Conservation (phyloP, 2,113 vertebrate genomes). For the Anthoscopus minutus region DNA sequence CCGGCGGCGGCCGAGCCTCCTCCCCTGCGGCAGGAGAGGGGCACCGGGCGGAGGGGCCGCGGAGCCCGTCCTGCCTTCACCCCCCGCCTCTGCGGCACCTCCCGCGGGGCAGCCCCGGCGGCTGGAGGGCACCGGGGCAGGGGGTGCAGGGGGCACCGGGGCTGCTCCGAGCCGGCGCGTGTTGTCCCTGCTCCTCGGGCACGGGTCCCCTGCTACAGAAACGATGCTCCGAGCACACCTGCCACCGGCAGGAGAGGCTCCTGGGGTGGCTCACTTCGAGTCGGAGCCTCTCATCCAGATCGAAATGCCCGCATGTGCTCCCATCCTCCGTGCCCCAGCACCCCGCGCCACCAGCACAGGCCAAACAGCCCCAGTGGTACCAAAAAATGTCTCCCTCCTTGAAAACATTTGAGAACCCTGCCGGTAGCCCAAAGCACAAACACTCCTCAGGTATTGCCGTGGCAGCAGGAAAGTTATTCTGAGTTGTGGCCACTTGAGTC, state of each 20-base stretch:
- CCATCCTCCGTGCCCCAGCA: background rate
- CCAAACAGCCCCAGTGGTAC: fast-evolving
- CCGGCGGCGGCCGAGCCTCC: background rate
- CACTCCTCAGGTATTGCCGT: fast-evolving
- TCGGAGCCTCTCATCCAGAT: background rate
- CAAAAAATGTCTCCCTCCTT: background rate
- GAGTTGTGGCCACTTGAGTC: background rate
- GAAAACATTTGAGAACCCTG: fast-evolving
- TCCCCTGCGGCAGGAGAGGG: conserved; percentile 1
- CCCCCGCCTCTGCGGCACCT: background rate
- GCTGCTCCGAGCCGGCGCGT: background rate
- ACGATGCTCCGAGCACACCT: background rate
- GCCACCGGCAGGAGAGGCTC: background rate
- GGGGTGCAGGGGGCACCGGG: background rate
- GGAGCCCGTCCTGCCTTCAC: background rate
- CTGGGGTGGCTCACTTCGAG: background rate
- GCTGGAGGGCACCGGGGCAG: background rate
- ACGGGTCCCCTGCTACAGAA: background rate
- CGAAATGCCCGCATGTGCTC: background rate
- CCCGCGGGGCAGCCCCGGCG: background rate
- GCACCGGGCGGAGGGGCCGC: background rate
- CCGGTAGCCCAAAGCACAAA: background rate
- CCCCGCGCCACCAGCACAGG: background rate
- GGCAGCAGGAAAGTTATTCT: background rate
- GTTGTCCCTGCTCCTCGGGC: background rate